phyloP scores from a whole-genome alignment of 92 coral and sea anemone genomes.

The Parazoanthus darwini region DNA sequence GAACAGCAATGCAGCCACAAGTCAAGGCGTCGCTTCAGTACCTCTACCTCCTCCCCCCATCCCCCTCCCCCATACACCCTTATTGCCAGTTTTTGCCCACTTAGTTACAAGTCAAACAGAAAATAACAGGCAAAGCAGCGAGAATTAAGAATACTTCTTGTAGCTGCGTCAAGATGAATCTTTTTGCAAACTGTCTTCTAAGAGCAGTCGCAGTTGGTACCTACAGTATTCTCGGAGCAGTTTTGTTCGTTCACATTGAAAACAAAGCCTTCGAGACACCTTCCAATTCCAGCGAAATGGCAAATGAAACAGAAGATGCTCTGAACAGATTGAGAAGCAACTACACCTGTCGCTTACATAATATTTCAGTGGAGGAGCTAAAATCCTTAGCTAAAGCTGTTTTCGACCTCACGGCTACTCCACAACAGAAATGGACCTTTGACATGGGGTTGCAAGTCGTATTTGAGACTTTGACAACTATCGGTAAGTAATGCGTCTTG shows the following conservation, averaged over 20 bases:
- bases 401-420: background rate
- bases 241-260: conserved; percentile 16
- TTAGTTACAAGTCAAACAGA: background rate
- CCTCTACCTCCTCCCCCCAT: too few species aligned
- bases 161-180: background rate
- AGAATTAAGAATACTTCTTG: background rate
- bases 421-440: conserved; percentile 3
- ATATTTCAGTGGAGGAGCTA: conserved; percentile 21
- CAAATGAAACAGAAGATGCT: conserved; percentile 3
- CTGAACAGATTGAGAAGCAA: conserved; percentile 8
- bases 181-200: background rate
- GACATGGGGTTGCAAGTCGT: background rate
- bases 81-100: background rate
- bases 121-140: background rate
- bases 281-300: background rate
- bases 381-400: conserved; percentile 7
- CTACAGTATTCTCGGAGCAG: conserved; percentile 3
- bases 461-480: conserved; percentile 23
- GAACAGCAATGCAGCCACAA: background rate
- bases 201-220: background rate
- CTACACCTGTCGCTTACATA: background rate
- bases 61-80: background rate
- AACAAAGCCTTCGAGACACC: background rate
- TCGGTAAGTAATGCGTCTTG: conserved; percentile 4
- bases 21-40: too few species aligned